phyloP scores from a whole-genome alignment of 2,888 invertebrate species.

The Drosophila merina region DNA sequence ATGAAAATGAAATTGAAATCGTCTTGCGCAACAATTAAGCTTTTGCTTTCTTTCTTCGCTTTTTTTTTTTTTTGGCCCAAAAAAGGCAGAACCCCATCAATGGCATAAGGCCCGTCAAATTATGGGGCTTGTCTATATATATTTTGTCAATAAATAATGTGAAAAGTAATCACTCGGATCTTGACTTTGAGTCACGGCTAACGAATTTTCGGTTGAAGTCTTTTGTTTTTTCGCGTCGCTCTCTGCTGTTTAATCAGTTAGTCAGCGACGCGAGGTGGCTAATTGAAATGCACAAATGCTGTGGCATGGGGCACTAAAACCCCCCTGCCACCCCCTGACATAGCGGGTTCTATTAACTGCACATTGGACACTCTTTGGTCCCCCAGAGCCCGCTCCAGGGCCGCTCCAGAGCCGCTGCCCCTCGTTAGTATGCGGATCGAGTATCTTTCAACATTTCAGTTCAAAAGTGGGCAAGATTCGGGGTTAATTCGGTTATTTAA shows the following conservation, averaged over 20 bases:
- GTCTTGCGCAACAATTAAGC: constrained; percentile 33
- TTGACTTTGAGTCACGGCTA: constrained; percentile 19
- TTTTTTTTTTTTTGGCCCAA: background rate
- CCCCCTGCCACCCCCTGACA: constrained; percentile 11
- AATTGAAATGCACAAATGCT: constrained; percentile 42
- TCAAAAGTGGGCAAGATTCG: constrained; percentile 30
- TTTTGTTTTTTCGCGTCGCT: constrained; percentile 10
- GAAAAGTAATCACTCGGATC: background rate
- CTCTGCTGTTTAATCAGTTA: constrained; percentile 16
- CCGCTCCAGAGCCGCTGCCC: background rate
- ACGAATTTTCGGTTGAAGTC: background rate
- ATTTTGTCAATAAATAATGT: background rate
- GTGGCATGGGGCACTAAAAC: constrained; percentile 37
- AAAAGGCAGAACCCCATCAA: constrained; percentile 34
- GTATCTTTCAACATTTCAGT: constrained; percentile 19
- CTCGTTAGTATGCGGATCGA: constrained; percentile 30
- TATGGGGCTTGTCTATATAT: constrained; percentile 15
- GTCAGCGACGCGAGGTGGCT: constrained; percentile 17
- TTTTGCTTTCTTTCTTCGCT: constrained; percentile 31
- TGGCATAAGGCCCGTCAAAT: constrained; percentile 20
- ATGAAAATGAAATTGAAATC: constrained; percentile 23
- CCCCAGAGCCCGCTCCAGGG: background rate
- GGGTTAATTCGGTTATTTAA: constrained; percentile 39
- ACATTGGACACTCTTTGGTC: constrained; percentile 17
- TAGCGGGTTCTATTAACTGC: constrained; percentile 47